Percentiles rank a stretch among this genome's conserved stretches.
Evolutionary conservation across 2,113 vertebrate species (phyloP).

Genomic region (Rhinolophus ferrumequinum): DNA sequence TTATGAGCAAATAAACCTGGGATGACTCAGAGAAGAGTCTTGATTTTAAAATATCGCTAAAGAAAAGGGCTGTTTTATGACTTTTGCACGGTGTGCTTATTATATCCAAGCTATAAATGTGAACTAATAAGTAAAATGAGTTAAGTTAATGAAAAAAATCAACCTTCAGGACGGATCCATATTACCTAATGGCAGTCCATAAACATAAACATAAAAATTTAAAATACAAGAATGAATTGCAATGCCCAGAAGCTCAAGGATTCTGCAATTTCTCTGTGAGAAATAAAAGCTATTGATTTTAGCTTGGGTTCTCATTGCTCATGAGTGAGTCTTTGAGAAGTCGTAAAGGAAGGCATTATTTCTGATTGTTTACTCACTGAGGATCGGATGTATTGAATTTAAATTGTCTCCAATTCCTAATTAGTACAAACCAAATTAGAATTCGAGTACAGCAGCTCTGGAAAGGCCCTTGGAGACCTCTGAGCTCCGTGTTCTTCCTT

Average conservation of each 20-base stretch:
- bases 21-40: conserved; percentile 61
- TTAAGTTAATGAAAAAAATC: conserved; percentile 79
- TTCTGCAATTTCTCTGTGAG: conserved; percentile 33
- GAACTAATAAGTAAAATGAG: conserved; percentile 77
- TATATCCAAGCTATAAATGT: conserved; percentile 70
- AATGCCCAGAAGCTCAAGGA: background rate
- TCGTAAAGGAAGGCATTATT: conserved; percentile 69
- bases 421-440: conserved; percentile 70
- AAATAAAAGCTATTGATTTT: conserved; percentile 69
- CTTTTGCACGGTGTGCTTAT: conserved; percentile 23
- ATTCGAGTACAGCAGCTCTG: background rate
- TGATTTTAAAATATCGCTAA: conserved; percentile 65
- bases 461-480: conserved; percentile 14
- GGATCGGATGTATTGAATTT: conserved; percentile 64
- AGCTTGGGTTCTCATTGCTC: conserved; percentile 51
- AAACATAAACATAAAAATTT: conserved; percentile 78
- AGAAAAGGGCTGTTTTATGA: conserved; percentile 52
- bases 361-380: conserved; percentile 68
- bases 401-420: conserved; percentile 72
- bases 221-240: conserved; percentile 70
- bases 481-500: background rate
- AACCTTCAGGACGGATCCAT: conserved; percentile 62
- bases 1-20: conserved; percentile 63
- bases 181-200: conserved; percentile 74
- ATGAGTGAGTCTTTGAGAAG: conserved; percentile 65